These are phyloP conservation scores for Aporophyla lueneburgensis DNA, from an alignment of 2,888 invertebrate genomes.

Conservation along the genomic window DNA sequence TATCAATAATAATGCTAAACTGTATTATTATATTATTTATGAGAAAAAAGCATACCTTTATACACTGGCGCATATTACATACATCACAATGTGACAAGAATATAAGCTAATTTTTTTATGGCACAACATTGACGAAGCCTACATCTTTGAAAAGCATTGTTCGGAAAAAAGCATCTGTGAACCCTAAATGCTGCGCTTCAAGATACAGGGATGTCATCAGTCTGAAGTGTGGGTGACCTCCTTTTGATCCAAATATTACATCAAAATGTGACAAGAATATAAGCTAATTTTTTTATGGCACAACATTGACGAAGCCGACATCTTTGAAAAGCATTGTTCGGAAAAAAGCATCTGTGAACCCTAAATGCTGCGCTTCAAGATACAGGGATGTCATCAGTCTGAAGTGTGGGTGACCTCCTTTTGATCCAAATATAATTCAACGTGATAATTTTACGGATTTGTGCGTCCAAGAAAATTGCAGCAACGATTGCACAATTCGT, in stretches of 20 bases:
- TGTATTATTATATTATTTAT: no score
- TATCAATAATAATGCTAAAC: no score
- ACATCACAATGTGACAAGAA: no score
- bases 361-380: slow-evolving; percentile 30
- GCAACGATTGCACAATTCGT: slow-evolving; percentile 55
- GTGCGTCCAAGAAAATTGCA: slow-evolving; percentile 54
- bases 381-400: slow-evolving; percentile 45
- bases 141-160: neutral
- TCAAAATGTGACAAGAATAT: no score
- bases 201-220: slow-evolving; percentile 47
- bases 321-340: neutral
- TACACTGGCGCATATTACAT: no score
- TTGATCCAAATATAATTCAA: slow-evolving; percentile 58
- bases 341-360: slow-evolving; percentile 29
- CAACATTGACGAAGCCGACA: no score
- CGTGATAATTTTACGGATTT: slow-evolving; percentile 58
- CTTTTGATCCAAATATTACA: slow-evolving; percentile 61
- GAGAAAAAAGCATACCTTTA: neutral
- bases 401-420: slow-evolving; percentile 64
- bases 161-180: slow-evolving; percentile 2
- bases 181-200: slow-evolving; percentile 39
- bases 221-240: slow-evolving; percentile 61
- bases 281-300: no score
- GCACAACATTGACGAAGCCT: no score
- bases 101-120: no score